These are phyloP conservation scores for Volucella inflata DNA, from an alignment of 2,888 invertebrate genomes.

Conservation along the genomic window DNA sequence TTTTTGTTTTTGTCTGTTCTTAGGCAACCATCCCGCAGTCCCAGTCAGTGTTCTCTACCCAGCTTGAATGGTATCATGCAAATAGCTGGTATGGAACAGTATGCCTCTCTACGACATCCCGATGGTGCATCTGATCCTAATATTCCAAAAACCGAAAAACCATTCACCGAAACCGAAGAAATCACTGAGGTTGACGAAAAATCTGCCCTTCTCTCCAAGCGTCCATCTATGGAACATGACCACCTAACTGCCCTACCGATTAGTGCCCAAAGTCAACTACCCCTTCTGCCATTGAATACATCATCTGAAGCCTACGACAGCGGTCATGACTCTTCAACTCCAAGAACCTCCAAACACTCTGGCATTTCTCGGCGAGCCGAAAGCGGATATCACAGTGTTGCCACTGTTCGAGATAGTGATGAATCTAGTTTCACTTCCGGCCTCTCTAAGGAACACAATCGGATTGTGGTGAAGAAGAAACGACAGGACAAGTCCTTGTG, in stretches of 20 bases:
- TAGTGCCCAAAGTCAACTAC: constrained; percentile 82
- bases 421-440: constrained; percentile 93
- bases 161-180: constrained; percentile 80
- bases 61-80: constrained; percentile 88
- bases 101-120: constrained; percentile 92
- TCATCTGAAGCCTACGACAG: constrained; percentile 90
- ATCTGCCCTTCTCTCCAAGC: constrained; percentile 80
- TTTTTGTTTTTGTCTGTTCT: neutral
- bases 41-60: constrained; percentile 83
- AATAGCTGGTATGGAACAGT: constrained; percentile 86
- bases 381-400: constrained; percentile 96
- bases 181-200: constrained; percentile 83
- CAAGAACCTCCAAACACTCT: constrained; percentile 92
- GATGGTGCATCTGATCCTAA: constrained; percentile 97
- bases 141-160: constrained; percentile 84
- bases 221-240: constrained; percentile 79
- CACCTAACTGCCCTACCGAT: constrained; percentile 80
- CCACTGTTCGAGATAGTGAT: constrained; percentile 90
- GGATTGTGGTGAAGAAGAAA: constrained; percentile 85
- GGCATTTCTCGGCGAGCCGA: constrained; percentile 92
- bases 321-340: constrained; percentile 93
- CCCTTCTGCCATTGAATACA: constrained; percentile 82
- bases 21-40: constrained; percentile 82
- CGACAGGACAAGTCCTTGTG: constrained; percentile 90
- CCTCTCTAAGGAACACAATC: constrained; percentile 82